A percentile compares a stretch with the other conserved stretches of the same genome.
Conservation (phyloP, 64 coral and sea anemone genomes). For the Trachythela sp. region DNA sequence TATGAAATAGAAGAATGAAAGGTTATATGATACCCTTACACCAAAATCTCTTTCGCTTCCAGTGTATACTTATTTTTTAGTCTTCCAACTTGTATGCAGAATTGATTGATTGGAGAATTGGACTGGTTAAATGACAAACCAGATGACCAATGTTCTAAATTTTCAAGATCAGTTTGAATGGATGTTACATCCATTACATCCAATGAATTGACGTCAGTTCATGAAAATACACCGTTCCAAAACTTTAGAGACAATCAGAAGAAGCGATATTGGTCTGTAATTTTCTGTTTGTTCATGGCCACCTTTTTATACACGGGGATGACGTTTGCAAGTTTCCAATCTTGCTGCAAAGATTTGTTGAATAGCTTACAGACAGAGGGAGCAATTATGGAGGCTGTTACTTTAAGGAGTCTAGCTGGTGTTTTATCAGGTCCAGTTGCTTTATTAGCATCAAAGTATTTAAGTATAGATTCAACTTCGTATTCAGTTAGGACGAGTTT, state of each 20-base stretch:
- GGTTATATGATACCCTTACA: background rate
- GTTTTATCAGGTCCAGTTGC: too few species aligned
- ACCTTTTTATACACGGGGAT: background rate
- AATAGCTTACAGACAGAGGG: background rate
- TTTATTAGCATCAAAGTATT: too few species aligned
- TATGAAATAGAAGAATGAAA: background rate
- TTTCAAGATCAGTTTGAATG: slow-evolving; percentile 20
- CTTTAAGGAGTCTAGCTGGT: too few species aligned
- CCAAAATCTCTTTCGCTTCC: slow-evolving; percentile 32
- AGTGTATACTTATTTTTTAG: background rate
- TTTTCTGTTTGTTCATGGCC: background rate
- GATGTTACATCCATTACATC: background rate
- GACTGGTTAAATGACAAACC: slow-evolving; percentile 32
- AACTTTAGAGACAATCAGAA: background rate
- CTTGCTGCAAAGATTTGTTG: background rate
- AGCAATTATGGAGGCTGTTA: background rate
- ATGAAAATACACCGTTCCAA: background rate
- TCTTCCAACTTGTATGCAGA: background rate
- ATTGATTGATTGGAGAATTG: background rate
- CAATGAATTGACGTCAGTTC: slow-evolving; percentile 32
- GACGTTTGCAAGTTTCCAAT: background rate
- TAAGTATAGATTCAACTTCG: background rate
- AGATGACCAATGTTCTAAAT: slow-evolving; percentile 43
- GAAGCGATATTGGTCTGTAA: background rate
- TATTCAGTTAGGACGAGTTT: background rate